Base-by-base conservation (phyloP, 2,888 invertebrate species). In the Papilio protenor region DNA sequence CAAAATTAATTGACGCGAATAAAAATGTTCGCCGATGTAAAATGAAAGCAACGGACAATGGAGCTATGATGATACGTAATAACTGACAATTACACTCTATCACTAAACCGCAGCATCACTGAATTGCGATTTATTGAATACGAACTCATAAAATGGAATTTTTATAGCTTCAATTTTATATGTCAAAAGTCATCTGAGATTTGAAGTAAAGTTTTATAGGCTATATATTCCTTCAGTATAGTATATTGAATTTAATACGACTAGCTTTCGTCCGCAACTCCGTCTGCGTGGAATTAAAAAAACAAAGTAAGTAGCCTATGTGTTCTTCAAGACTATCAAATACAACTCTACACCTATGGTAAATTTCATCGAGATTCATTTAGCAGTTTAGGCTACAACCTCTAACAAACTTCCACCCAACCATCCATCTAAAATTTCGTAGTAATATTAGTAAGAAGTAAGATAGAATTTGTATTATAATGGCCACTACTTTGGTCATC, bases 41-140 rank as follows among this genome's bases (percentile, higher is more conserved):
- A 83, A 81, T 82, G 84, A 84, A 85, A 75, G 66, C 61, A 79
- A 83, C 82, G 85, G 80, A 87, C 84, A 87, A 87, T 88, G 81
- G 82, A 77, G 73, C 76, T 76, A 78, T 85, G 83, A 87, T 85
- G 81, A 80, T 45, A 78, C 73, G 80, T 87, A 89, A 90, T 89
- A 86, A 85, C 86, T 82, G 86, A 85, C 81, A 88, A 90, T 89
- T 84, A 80, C 74, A 64, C 77, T 81, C 81, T 80, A 84, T 80
- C 80, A 80, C 82, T 81, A 84, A 83, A 82, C 81, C 83, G 77
- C 55, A 77, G 75, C 75, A 79, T 84, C 82, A 80, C 82, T 82
- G 74, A 78, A 81, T 77, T 76, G 59, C 73, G 74, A 73, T 69
- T 79, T 76, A 49, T 66, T 73, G 8, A 52, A 8, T 12, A 47